Base-by-base conservation (phyloP, 1,140 invertebrate species). In the Diabrotica undecimpunctata region DNA sequence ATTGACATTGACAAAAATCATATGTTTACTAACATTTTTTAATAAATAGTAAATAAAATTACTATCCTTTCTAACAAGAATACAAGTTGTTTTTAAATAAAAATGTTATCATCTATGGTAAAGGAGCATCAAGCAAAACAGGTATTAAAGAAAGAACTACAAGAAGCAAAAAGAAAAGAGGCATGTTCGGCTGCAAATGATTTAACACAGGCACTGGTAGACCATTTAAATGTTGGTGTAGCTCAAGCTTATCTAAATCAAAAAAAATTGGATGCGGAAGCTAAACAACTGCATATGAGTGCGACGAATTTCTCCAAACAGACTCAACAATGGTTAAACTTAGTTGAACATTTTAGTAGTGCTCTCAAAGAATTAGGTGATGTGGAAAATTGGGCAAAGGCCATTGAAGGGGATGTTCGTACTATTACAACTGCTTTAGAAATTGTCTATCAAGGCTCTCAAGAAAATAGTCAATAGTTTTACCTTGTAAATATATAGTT, bases 171-270 rank as follows among this genome's bases (percentile, higher is more conserved):
- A 80, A 86, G 94, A 55, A 96, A 96, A 80, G 95, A 97, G 82
- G 96, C 96, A 38, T 87, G 97, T 64, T 86, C 88, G 74, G 91
- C 96, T 68, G 93, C 95, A 2, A 95, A 91, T 79, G 89, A 94
- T 69, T 82, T 98, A 57, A 97, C 96, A 0, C 91, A 96, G 80
- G 92, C 94, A 55, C 80, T 99, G 12, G 96, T 98, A 0, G 96
- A 98, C 82, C 95, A 98, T 80, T 82, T 99, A 12, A 99, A 99
- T 87, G 92, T 97, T 76, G 95, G 95, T 36, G 96, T 99, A 35
- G 95, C 96, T 5, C 95, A 98, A 82, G 96, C 97, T 5, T 99
- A 99, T 80, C 83, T 98, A 50, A 99, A 99, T 81, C 96, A 99
- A 79, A 98, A 98, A 76, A 90, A 95, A 77, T 81, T 99, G 37